Percentiles rank a stretch among this genome's conserved stretches.
These are phyloP conservation scores for Tricholauxania praeusta DNA, from an alignment of 2,888 invertebrate species.

Conservation along the genomic window DNA sequence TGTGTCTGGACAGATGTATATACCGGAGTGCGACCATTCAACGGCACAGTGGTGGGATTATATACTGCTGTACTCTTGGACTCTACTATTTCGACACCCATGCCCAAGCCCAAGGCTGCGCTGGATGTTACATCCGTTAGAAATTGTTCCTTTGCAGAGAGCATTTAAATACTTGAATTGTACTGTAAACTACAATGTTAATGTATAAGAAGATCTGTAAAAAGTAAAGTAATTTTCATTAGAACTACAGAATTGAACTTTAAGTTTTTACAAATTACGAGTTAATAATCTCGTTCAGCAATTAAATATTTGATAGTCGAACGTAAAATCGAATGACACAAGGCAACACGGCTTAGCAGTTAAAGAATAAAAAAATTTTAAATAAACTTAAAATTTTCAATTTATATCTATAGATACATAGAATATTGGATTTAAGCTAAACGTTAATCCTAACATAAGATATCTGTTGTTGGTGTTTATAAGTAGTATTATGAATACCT, in stretches of 20 bases:
- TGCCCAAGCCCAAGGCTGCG: slow-evolving; percentile 54
- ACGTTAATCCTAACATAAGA: neutral
- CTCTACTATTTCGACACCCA: slow-evolving; percentile 57
- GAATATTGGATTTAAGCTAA: neutral
- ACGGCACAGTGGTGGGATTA: slow-evolving; percentile 57
- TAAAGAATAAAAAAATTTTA: too few species aligned
- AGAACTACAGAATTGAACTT: too few species aligned
- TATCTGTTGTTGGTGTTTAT: neutral
- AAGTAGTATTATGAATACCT: too few species aligned
- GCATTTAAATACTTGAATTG: slow-evolving; percentile 47
- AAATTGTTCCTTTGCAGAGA: slow-evolving; percentile 59
- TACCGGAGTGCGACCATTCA: slow-evolving; percentile 38
- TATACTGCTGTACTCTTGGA: slow-evolving; percentile 51
- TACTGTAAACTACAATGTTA: too few species aligned
- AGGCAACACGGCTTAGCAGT: too few species aligned
- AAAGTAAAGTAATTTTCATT: too few species aligned
- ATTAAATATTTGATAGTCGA: too few species aligned
- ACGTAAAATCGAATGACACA: too few species aligned
- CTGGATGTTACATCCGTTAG: slow-evolving; percentile 46
- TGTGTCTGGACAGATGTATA: slow-evolving; percentile 8
- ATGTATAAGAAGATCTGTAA: too few species aligned
- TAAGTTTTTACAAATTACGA: too few species aligned
- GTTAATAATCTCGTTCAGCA: too few species aligned
- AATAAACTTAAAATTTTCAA: neutral
- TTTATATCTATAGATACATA: neutral